Percentiles rank a stretch among this genome's conserved stretches.
phyloP scores from a whole-genome alignment of 2,797 vertebrate species.

The Sandelia bainsii region DNA sequence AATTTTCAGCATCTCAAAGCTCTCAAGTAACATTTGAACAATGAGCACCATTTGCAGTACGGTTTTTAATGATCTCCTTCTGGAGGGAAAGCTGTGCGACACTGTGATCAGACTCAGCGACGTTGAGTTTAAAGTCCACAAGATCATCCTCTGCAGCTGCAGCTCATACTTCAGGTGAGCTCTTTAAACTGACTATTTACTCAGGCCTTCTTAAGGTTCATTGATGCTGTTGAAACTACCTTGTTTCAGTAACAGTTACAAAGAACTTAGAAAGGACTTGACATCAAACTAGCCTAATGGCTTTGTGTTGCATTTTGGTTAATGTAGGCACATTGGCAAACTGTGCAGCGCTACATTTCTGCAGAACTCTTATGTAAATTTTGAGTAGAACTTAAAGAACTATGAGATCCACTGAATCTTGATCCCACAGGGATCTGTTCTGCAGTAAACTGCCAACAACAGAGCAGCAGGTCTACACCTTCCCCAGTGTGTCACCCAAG shows the following conservation, averaged over 20 bases:
- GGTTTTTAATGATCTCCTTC: constrained; percentile 7
- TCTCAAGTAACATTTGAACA: background rate
- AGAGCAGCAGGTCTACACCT: constrained; percentile 10
- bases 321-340: too few species aligned
- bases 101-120: constrained; percentile 7
- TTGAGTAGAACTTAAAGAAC: too few species aligned
- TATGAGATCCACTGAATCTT: background rate
- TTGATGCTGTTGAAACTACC: too few species aligned
- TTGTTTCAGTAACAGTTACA: too few species aligned
- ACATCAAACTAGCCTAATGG: too few species aligned
- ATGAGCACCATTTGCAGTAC: constrained; percentile 1
- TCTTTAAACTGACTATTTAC: too few species aligned
- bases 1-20: background rate
- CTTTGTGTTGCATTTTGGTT: too few species aligned
- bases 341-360: too few species aligned
- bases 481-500: constrained; percentile 8
- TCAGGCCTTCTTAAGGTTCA: too few species aligned
- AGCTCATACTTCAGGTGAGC: constrained; percentile 42
- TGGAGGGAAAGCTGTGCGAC: constrained; percentile 29
- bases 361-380: too few species aligned
- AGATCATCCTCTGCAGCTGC: constrained; percentile 37
- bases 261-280: too few species aligned
- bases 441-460: background rate
- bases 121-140: constrained; percentile 29
- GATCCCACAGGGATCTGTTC: constrained; percentile 39